A percentile compares a stretch with the other conserved stretches of the same genome.
phyloP scores from a whole-genome alignment of 92 coral and sea anemone species.

The Heteractis magnifica region DNA sequence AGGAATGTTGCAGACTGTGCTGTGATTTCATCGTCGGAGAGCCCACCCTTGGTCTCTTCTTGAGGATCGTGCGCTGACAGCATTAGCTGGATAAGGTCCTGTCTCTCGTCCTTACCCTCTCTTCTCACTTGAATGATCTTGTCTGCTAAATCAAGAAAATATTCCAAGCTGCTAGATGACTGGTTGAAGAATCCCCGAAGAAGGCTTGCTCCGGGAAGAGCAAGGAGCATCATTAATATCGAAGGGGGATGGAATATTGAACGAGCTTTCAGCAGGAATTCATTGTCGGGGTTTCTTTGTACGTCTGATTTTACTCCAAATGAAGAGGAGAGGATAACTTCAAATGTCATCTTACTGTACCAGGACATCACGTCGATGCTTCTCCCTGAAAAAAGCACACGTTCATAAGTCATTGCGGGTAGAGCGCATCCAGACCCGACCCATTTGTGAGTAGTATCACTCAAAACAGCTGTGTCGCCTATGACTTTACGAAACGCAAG shows the following conservation, averaged over 20 bases:
- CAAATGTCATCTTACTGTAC: constrained; percentile 67
- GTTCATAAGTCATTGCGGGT: no score
- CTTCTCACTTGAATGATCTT: constrained; percentile 50
- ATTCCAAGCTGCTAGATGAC: constrained; percentile 18
- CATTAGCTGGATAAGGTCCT: constrained; percentile 65
- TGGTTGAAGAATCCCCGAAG: constrained; percentile 5
- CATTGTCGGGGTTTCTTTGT: constrained; percentile 59
- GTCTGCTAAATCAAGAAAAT: constrained; percentile 40
- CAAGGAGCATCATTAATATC: not conserved
- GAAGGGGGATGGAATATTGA: constrained; percentile 44
- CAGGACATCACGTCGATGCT: constrained; percentile 60
- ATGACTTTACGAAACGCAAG: no score
- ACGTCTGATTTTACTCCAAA: constrained; percentile 64
- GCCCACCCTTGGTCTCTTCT: constrained; percentile 45
- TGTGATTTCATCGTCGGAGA: constrained; percentile 53
- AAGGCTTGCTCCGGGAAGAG: not conserved
- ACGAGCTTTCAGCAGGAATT: constrained; percentile 38
- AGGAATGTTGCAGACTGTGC: constrained; percentile 55
- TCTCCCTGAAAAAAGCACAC: constrained; percentile 16
- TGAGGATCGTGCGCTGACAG: constrained; percentile 60
- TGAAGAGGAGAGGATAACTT: constrained; percentile 57
- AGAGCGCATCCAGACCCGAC: no score
- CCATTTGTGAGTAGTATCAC: no score
- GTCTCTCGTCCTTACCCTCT: constrained; percentile 32
- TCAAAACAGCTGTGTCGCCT: no score